These are phyloP conservation scores for Eumeta japonica DNA, from an alignment of 1,140 invertebrate genomes.

Conservation along the genomic window DNA sequence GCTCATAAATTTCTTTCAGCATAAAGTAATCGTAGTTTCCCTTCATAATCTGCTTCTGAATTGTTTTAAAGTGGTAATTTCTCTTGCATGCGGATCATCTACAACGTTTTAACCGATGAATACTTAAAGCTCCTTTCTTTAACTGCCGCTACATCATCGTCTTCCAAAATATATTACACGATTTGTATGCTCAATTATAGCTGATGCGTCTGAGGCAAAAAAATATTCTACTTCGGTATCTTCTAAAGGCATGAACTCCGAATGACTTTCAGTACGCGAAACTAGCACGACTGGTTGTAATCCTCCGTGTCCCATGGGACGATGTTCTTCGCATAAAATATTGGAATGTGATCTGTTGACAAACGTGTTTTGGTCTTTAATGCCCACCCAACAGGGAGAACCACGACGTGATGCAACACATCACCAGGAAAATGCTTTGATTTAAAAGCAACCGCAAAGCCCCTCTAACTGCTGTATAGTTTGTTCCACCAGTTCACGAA, in stretches of 20 bases:
- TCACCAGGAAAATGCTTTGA: constrained; percentile 94
- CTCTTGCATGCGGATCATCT: constrained; percentile 79
- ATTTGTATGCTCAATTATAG: constrained; percentile 98
- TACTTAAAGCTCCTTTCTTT: constrained; percentile 87
- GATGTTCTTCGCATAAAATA: constrained; percentile 85
- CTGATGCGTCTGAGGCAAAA: constrained; percentile 98
- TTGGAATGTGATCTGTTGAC: constrained; percentile 95
- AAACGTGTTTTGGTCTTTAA: constrained; percentile 93
- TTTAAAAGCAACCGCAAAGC: constrained; percentile 95
- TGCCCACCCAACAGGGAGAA: constrained; percentile 94
- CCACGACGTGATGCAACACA: constrained; percentile 94
- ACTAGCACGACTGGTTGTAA: constrained; percentile 64
- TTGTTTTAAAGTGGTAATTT: constrained; percentile 94
- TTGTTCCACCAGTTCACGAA: constrained; percentile 96
- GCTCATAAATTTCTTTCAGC: constrained; percentile 99
- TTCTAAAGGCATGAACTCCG: constrained; percentile 87
- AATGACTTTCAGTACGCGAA: constrained; percentile 76
- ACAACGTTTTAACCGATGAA: constrained; percentile 84
- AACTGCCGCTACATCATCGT: constrained; percentile 85
- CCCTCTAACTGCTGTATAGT: constrained; percentile 97
- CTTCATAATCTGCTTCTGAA: constrained; percentile 98
- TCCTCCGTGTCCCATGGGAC: constrained; percentile 58
- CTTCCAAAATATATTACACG: constrained; percentile 90
- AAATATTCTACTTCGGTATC: constrained; percentile 97
- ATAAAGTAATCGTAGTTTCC: constrained; percentile 98